Evolutionary conservation across 1,140 invertebrate genomes (phyloP).

Genomic region (Oedothorax gibbosus): DNA sequence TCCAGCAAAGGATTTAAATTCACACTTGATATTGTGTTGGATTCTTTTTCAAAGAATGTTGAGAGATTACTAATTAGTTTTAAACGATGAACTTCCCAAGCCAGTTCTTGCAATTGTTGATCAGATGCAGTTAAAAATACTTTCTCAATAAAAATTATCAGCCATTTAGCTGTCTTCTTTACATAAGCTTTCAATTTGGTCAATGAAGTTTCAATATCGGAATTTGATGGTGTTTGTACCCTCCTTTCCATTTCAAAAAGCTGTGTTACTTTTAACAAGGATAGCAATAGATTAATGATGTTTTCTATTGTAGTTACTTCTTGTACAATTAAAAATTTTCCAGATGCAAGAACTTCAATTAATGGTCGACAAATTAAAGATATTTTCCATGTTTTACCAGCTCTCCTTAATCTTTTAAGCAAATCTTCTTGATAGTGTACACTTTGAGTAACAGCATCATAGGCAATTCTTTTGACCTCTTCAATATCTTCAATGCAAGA

Average conservation of each 20-base stretch:
- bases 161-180: not conserved
- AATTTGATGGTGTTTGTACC: not conserved
- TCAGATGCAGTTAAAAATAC: constrained; percentile 14
- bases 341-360: not conserved
- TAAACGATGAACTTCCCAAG: constrained; percentile 24
- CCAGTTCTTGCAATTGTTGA: constrained; percentile 2
- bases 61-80: not conserved
- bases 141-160: not conserved
- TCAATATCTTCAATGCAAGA: constrained; percentile 71
- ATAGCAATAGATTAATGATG: not conserved
- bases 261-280: not conserved
- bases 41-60: not conserved
- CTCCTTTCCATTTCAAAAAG: not conserved
- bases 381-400: not conserved
- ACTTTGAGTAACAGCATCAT: constrained; percentile 37
- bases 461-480: constrained; percentile 70
- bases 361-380: not conserved
- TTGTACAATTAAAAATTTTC: not conserved
- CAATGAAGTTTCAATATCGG: not conserved
- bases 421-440: too few relatives aligned
- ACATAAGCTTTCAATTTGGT: not conserved
- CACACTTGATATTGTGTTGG: not conserved
- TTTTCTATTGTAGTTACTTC: constrained; percentile 47
- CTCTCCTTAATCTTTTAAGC: too few relatives aligned
- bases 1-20: not conserved